phyloP scores from a whole-genome alignment of 1,140 invertebrate species.

The Drosophila santomea region DNA sequence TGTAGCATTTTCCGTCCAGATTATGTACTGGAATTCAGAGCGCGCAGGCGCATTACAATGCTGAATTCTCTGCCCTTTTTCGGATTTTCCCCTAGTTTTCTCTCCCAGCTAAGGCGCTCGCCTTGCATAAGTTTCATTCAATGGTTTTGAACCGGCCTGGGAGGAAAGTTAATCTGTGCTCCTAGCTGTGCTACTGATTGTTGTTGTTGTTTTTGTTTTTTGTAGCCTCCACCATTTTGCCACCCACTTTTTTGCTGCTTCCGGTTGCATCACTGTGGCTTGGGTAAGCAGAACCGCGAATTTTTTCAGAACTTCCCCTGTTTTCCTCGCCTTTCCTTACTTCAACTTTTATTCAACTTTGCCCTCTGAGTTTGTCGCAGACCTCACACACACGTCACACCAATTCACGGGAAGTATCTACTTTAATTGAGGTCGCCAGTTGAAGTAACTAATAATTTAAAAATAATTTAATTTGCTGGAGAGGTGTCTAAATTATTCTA shows the following conservation, averaged over 20 bases:
- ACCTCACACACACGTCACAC: conserved; percentile 8
- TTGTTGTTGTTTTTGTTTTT: neutral
- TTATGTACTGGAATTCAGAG: conserved; percentile 49
- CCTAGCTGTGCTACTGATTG: neutral
- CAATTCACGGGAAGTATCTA: conserved; percentile 20
- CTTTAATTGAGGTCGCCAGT: conserved; percentile 83
- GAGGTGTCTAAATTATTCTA: too few species aligned
- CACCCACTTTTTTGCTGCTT: conserved; percentile 48
- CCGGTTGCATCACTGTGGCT: conserved; percentile 76
- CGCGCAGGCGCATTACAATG: conserved; percentile 31
- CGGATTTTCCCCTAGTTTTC: conserved; percentile 2
- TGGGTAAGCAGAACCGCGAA: conserved; percentile 56
- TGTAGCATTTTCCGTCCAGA: conserved; percentile 22
- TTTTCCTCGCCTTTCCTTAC: conserved; percentile 7
- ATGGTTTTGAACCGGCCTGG: conserved; percentile 56
- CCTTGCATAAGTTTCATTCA: conserved; percentile 73
- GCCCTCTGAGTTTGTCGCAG: conserved; percentile 78
- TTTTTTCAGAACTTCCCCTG: conserved; percentile 36
- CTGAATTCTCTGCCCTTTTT: neutral
- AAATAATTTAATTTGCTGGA: conserved; percentile 7
- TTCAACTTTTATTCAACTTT: conserved; percentile 81
- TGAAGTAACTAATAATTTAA: conserved; percentile 65
- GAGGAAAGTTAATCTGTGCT: conserved; percentile 18
- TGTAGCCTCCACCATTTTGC: conserved; percentile 1
- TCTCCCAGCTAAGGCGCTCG: conserved; percentile 1